Conservation (phyloP, 2,888 invertebrate genomes). For the Callosobruchus maculatus region DNA sequence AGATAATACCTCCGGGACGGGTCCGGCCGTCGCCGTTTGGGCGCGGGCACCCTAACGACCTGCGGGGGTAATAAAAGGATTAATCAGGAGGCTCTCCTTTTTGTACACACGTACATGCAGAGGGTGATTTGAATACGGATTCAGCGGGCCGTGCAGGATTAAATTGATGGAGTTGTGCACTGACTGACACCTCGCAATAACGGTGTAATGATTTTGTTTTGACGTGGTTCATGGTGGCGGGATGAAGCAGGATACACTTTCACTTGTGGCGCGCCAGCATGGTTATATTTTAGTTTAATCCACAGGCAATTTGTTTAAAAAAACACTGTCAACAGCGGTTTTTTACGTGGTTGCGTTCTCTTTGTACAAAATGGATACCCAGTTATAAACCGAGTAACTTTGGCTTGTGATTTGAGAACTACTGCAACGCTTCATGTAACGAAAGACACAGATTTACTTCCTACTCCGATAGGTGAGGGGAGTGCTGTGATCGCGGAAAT, state of each 20-base stretch:
- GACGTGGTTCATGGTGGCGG: not conserved
- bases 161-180: not conserved
- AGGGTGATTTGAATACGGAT: not conserved
- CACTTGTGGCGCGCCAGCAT: not conserved
- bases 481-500: too few relatives aligned
- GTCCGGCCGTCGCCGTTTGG: slow-evolving; percentile 29
- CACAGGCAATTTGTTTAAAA: too few relatives aligned
- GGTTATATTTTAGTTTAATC: too few relatives aligned
- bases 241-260: not conserved
- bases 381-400: too few relatives aligned
- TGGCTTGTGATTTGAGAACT: too few relatives aligned
- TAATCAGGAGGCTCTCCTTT: slow-evolving; percentile 27
- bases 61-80: slow-evolving; percentile 39
- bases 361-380: too few relatives aligned
- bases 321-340: too few relatives aligned
- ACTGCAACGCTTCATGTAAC: too few relatives aligned
- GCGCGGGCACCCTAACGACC: slow-evolving; percentile 33
- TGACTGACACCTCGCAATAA: not conserved
- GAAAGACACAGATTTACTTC: too few relatives aligned
- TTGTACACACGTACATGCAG: not conserved
- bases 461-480: too few relatives aligned
- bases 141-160: not conserved
- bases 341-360: too few relatives aligned
- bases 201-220: not conserved
- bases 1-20: slow-evolving; percentile 47